Percentiles rank a stretch among this genome's conserved stretches.
Evolutionary conservation across 2,797 vertebrate species (phyloP).

Genomic region (Sebastes minor): DNA sequence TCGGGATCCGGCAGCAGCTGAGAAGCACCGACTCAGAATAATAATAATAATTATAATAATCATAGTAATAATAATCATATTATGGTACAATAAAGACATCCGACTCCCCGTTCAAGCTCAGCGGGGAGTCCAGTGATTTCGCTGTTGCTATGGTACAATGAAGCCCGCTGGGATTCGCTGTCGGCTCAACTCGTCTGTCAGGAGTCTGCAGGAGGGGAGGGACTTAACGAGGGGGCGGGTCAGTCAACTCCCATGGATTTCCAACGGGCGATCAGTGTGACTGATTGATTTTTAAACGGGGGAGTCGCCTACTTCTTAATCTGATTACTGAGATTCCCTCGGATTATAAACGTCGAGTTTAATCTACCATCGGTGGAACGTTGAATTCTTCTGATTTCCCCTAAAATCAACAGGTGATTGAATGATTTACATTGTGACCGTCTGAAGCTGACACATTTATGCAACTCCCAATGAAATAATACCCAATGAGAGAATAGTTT

Average conservation of each 20-base stretch:
- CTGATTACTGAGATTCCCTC: background rate
- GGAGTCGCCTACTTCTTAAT: background rate
- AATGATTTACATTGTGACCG: background rate
- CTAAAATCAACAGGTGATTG: background rate
- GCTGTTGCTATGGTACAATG: constrained; percentile 62
- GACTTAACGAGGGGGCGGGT: constrained; percentile 1
- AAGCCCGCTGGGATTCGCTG: constrained; percentile 39
- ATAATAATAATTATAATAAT: constrained; percentile 25
- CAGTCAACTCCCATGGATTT: background rate
- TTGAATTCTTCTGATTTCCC: background rate
- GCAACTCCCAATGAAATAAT: background rate
- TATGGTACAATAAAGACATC: constrained; percentile 69
- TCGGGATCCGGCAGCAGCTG: constrained; percentile 14
- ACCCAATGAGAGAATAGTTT: background rate
- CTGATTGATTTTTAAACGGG: background rate
- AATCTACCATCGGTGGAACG: background rate
- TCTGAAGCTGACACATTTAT: background rate
- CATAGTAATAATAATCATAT: constrained; percentile 56
- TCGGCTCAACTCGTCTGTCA: background rate
- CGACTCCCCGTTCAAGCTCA: constrained; percentile 24
- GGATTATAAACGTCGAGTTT: background rate
- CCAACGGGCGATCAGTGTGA: background rate
- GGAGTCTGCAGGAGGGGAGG: constrained; percentile 31
- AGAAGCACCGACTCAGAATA: constrained; percentile 47
- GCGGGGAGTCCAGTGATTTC: constrained; percentile 39